A percentile compares a stretch with the other conserved stretches of the same genome.
These are phyloP conservation scores for Neoseiulus cucumeris DNA, from an alignment of 1,140 invertebrate genomes.

Conservation along the genomic window DNA sequence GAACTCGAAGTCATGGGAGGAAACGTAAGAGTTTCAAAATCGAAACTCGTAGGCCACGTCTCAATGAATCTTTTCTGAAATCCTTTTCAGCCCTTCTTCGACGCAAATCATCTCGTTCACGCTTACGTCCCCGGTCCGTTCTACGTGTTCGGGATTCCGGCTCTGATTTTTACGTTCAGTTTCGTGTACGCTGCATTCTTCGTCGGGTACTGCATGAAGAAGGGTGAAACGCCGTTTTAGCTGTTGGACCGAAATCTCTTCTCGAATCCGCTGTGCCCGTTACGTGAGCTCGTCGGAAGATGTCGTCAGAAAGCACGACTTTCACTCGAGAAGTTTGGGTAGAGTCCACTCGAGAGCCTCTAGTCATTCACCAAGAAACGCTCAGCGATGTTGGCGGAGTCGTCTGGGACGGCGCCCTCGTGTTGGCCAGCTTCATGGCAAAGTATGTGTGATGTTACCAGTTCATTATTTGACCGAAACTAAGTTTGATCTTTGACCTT, in stretches of 20 bases:
- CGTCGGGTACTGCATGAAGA: background rate
- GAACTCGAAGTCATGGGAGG: too few species aligned
- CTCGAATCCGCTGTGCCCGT: too few species aligned
- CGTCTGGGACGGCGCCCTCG: constrained; percentile 9
- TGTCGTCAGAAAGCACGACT: background rate
- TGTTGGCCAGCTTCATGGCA: background rate
- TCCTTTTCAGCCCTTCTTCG: background rate
- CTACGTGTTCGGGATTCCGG: constrained; percentile 1
- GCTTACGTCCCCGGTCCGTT: background rate
- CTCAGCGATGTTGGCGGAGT: background rate
- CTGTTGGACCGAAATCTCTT: too few species aligned
- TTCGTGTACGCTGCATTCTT: constrained; percentile 4
- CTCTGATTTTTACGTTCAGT: constrained; percentile 1
- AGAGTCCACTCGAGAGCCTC: background rate
- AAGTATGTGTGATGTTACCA: background rate
- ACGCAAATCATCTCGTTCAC: background rate
- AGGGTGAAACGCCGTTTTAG: background rate
- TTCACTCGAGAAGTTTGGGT: background rate
- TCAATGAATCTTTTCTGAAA: too few species aligned
- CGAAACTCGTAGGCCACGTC: too few species aligned
- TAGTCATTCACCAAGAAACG: background rate
- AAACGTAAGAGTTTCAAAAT: too few species aligned
- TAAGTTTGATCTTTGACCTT: background rate
- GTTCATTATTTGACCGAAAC: background rate
- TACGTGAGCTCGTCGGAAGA: too few species aligned